Evolutionary conservation across 30 jellyfish, hydroid and myxozoan genomes (phyloP).

Genomic region (Rhopilema esculentum): DNA sequence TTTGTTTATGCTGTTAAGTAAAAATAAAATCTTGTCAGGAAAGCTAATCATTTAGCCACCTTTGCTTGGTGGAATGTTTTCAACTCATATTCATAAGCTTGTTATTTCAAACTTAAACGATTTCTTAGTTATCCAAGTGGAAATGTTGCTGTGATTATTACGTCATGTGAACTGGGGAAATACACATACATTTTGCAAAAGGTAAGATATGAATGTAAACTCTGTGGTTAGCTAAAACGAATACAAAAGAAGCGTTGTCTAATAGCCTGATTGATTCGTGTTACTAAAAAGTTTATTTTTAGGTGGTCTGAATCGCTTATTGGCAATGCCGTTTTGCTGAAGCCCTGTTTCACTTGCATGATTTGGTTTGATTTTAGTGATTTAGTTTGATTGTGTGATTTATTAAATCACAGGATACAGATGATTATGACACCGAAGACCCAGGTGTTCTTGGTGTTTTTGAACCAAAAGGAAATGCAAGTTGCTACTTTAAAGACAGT

Average conservation of each 20-base stretch:
- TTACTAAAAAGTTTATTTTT: no score
- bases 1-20: no score
- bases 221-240: no score
- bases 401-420: constrained; percentile 46
- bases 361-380: no score
- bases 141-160: constrained; percentile 85
- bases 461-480: constrained; percentile 90
- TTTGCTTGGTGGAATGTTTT: not conserved
- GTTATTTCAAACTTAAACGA: not conserved
- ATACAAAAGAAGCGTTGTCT: no score
- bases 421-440: constrained; percentile 64
- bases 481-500: constrained; percentile 79
- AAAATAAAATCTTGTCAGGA: no score
- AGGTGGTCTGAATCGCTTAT: no score
- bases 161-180: constrained; percentile 74
- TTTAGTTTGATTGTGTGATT: no score
- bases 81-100: not conserved
- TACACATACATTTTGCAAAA: constrained; percentile 72
- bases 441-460: constrained; percentile 84
- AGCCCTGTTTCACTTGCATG: no score
- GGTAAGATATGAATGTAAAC: constrained; percentile 41
- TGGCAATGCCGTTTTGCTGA: no score
- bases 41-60: no score
- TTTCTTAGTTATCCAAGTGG: constrained; percentile 91
- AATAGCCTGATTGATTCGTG: no score